phyloP scores from a whole-genome alignment of 2,113 vertebrate genomes.

The Jaculus jaculus region DNA sequence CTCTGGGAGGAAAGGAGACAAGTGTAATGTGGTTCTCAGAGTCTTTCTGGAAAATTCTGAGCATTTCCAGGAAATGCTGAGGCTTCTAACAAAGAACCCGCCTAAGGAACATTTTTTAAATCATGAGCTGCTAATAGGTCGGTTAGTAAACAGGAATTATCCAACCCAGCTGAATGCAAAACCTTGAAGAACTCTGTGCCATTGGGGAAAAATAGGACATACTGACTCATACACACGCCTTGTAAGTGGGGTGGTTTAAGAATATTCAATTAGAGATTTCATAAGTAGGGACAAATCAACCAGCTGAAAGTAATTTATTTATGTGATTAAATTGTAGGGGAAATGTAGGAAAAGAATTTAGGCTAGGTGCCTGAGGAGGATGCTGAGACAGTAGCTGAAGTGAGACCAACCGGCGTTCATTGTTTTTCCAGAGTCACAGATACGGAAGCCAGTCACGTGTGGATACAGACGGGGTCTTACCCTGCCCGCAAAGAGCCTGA shows the following conservation, averaged over 20 bases:
- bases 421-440: neutral
- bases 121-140: conserved; percentile 11
- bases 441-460: neutral
- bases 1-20: neutral
- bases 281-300: neutral
- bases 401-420: neutral
- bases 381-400: neutral
- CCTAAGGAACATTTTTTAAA: neutral
- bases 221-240: neutral
- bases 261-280: neutral
- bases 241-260: neutral
- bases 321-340: neutral
- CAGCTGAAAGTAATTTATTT: neutral
- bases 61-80: neutral
- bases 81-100: neutral
- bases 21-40: neutral
- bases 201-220: neutral
- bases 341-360: neutral
- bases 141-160: conserved; percentile 33
- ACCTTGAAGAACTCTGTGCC: neutral
- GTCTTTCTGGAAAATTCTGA: neutral
- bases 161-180: conserved; percentile 3
- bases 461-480: rapidly evolving
- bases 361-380: neutral
- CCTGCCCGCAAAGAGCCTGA: neutral